phyloP scores from a whole-genome alignment of 2,888 invertebrate species.

The Erebia ligea region DNA sequence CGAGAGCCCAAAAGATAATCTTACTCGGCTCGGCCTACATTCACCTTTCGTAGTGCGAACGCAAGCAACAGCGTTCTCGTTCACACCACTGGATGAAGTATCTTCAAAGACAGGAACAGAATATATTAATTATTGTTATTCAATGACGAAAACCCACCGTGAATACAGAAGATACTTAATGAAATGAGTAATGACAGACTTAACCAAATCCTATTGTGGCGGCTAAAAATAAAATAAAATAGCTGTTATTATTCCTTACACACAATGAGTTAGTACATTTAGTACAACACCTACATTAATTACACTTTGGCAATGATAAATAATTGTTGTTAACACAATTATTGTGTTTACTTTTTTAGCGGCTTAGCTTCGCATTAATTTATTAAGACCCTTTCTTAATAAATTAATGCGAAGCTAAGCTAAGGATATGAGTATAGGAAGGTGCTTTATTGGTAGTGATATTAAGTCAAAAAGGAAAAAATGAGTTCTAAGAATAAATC shows the following conservation, averaged over 20 bases:
- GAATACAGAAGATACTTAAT: slow-evolving; percentile 18
- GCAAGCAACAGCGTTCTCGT: slow-evolving; percentile 62
- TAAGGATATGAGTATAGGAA: no score
- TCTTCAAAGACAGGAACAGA: slow-evolving; percentile 53
- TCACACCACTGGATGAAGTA: slow-evolving; percentile 48
- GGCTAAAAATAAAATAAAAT: background rate
- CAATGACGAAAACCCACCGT: slow-evolving; percentile 50
- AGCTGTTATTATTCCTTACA: no score
- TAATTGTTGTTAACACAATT: no score
- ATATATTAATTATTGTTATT: slow-evolving; percentile 42
- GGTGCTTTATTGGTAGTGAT: no score
- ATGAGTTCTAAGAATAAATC: background rate
- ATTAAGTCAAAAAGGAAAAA: no score
- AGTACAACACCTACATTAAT: no score
- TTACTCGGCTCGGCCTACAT: slow-evolving; percentile 79
- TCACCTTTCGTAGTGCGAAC: slow-evolving; percentile 75
- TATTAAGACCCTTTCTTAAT: no score
- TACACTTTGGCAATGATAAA: no score
- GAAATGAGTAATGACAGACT: background rate
- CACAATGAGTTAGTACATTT: no score
- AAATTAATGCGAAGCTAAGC: no score
- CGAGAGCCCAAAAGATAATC: slow-evolving; percentile 78
- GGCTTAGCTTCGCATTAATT: no score
- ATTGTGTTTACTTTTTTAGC: no score
- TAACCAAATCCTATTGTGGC: slow-evolving; percentile 11